These are phyloP conservation scores for Catharus bicknelli DNA, from an alignment of 2,113 vertebrate genomes.

Conservation along the genomic window DNA sequence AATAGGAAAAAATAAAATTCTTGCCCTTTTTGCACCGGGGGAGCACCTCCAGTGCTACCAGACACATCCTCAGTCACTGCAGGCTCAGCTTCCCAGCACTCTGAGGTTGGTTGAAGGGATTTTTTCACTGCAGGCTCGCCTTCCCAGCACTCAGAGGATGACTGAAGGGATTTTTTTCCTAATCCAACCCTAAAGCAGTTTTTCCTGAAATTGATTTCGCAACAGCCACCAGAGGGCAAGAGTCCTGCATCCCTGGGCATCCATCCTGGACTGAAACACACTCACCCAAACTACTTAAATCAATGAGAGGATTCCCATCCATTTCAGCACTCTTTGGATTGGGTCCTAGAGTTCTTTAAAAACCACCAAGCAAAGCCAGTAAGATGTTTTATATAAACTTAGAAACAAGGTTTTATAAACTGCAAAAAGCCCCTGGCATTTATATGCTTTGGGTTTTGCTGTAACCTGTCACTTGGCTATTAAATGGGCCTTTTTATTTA, in stretches of 20 bases:
- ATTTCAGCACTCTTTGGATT: neutral
- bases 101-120: neutral
- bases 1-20: neutral
- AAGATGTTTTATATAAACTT: slow-evolving; percentile 16
- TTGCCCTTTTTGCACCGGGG: neutral
- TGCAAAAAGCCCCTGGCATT: slow-evolving; percentile 7
- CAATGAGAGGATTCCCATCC: neutral
- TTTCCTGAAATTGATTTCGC: neutral
- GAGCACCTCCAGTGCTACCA: neutral
- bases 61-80: neutral
- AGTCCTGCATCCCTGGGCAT: neutral
- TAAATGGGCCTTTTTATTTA: slow-evolving; percentile 26
- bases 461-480: neutral
- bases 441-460: neutral
- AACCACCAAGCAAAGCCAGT: neutral
- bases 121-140: neutral
- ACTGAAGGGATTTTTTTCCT: neutral
- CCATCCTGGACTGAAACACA: rapidly evolving
- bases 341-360: neutral
- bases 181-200: neutral
- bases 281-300: neutral
- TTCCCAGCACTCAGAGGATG: neutral
- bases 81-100: neutral
- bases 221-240: slow-evolving; percentile 31
- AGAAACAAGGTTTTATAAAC: slow-evolving; percentile 30